A percentile compares a stretch with the other conserved stretches of the same genome.
phyloP scores from a whole-genome alignment of 2,888 invertebrate genomes.

The Limnephilus auricula region DNA sequence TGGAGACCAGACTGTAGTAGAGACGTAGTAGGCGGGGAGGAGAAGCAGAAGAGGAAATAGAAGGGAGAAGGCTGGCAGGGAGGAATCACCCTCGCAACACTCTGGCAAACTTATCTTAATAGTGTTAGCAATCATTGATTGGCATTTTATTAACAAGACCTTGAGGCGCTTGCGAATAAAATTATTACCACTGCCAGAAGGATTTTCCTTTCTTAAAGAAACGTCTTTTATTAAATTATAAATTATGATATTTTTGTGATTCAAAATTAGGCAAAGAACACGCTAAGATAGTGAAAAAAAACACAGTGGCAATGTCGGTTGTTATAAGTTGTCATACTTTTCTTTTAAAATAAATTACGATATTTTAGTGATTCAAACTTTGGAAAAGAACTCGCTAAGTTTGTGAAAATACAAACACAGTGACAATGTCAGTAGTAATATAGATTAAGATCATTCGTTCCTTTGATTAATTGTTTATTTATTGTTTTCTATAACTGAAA shows the following conservation, averaged over 20 bases:
- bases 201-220: neutral
- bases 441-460: neutral
- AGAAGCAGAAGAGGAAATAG: neutral
- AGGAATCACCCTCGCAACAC: slow-evolving; percentile 10
- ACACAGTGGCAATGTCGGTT: neutral
- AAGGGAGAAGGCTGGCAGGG: neutral
- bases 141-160: slow-evolving; percentile 46
- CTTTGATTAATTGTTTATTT: neutral
- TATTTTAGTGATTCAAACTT: neutral
- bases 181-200: neutral
- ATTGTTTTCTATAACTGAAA: neutral
- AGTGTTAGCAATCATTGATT: slow-evolving; percentile 47
- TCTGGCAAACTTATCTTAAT: slow-evolving; percentile 22
- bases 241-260: neutral
- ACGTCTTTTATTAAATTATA: neutral
- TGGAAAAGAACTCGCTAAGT: neutral
- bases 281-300: neutral
- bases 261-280: neutral
- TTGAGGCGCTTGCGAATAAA: slow-evolving; percentile 4
- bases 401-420: neutral
- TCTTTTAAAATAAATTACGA: neutral
- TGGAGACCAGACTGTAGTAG: slow-evolving; percentile 37
- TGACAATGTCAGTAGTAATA: neutral
- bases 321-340: no score
- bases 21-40: slow-evolving; percentile 35